These are phyloP conservation scores for Noctua pronuba DNA, from an alignment of 2,888 invertebrate species.

Conservation along the genomic window DNA sequence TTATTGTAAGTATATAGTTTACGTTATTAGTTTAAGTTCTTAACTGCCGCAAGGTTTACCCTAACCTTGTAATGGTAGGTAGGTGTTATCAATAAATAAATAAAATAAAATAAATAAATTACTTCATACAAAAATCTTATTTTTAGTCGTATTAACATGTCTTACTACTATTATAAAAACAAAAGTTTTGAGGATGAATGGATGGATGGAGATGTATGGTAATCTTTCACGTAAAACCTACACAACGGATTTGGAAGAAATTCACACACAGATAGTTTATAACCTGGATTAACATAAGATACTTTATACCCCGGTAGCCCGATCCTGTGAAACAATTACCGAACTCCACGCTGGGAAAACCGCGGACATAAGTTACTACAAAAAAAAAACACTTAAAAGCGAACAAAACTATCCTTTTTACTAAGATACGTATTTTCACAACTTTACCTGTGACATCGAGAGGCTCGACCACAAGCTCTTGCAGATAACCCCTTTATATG, in stretches of 20 bases:
- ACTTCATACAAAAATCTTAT: background rate
- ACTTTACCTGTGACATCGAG: conserved; percentile 70
- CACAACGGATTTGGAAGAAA: background rate
- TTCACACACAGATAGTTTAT: background rate
- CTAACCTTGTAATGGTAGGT: no score
- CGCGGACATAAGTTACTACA: background rate
- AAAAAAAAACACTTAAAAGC: background rate
- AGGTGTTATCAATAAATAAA: no score
- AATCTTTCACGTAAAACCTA: background rate
- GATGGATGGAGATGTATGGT: background rate
- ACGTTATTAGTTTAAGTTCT: no score
- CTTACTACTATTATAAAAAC: background rate
- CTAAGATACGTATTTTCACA: conserved; percentile 51
- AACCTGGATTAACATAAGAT: background rate
- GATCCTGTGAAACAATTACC: background rate
- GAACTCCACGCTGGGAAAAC: background rate
- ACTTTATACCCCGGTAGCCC: background rate
- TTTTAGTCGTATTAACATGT: background rate
- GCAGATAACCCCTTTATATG: conserved; percentile 79
- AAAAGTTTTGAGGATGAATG: background rate
- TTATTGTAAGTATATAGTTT: no score
- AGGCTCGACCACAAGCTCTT: conserved; percentile 57
- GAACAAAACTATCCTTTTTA: background rate
- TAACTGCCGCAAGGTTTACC: no score
- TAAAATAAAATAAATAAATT: no score